phyloP scores from a whole-genome alignment of 2,888 invertebrate genomes.

The Eristalinus aeneus region DNA sequence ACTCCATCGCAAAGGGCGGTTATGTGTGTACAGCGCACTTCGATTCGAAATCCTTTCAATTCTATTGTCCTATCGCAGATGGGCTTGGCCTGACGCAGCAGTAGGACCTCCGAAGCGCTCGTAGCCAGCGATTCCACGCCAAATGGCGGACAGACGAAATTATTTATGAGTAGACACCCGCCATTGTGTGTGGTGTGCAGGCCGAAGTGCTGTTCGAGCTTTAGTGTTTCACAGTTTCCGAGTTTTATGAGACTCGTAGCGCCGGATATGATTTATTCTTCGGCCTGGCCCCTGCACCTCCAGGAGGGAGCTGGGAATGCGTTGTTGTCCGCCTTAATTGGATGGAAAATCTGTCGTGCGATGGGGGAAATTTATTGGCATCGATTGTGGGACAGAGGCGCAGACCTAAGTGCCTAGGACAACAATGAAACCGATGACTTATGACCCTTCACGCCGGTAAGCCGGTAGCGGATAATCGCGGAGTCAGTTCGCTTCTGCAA shows the following conservation, averaged over 20 bases:
- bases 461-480: not conserved
- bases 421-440: constrained; percentile 26
- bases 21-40: constrained; percentile 68
- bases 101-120: constrained; percentile 24
- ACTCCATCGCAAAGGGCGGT: constrained; percentile 41
- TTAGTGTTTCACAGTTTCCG: not conserved
- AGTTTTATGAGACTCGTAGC: constrained; percentile 56
- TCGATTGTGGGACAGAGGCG: constrained; percentile 29
- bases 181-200: constrained; percentile 48
- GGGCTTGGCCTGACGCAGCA: constrained; percentile 49
- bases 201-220: not conserved
- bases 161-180: constrained; percentile 64
- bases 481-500: not conserved
- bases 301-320: constrained; percentile 8
- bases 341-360: constrained; percentile 53
- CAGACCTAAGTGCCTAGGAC: constrained; percentile 2
- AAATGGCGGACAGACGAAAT: constrained; percentile 39
- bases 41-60: constrained; percentile 62
- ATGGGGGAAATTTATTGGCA: constrained; percentile 48
- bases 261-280: constrained; percentile 58
- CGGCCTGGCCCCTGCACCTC: not conserved
- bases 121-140: constrained; percentile 38
- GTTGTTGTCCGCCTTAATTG: constrained; percentile 54
- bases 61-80: constrained; percentile 62
- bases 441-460: not conserved